phyloP scores from a whole-genome alignment of 2,113 vertebrate species.

The Poicephalus gulielmi region DNA sequence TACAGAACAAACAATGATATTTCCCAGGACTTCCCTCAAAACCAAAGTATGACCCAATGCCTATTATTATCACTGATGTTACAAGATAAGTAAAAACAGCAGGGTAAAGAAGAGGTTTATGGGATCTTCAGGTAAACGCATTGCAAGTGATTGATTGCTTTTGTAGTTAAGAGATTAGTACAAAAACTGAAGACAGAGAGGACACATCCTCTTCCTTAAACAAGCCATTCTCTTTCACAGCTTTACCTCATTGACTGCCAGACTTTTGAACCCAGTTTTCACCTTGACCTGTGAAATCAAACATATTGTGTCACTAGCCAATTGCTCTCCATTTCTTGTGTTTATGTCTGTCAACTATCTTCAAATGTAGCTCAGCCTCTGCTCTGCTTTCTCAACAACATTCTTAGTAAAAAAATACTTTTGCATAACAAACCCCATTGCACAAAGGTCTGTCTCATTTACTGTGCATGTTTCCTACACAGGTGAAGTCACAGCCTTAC shows the following conservation, averaged over 20 bases:
- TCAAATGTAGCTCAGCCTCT: neutral
- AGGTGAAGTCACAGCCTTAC: neutral
- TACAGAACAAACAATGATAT: neutral
- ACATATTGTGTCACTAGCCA: neutral
- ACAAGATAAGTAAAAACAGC: neutral
- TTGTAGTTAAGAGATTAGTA: neutral
- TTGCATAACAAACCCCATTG: neutral
- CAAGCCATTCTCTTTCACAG: neutral
- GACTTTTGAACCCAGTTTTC: neutral
- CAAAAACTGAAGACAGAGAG: neutral
- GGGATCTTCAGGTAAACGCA: neutral
- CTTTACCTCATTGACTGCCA: neutral
- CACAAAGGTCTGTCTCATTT: neutral
- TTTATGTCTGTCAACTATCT: neutral
- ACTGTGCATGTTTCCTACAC: neutral
- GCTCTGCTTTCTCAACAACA: neutral
- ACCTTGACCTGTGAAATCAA: neutral
- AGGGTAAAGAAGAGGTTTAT: neutral
- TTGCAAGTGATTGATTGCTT: neutral
- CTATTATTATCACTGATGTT: neutral
- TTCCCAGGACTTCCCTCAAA: neutral
- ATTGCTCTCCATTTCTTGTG: neutral
- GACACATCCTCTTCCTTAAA: neutral
- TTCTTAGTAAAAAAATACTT: neutral
- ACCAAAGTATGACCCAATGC: neutral